A percentile compares a stretch with the other conserved stretches of the same genome.
These are phyloP conservation scores for Thymelicus lineola DNA, from an alignment of 2,888 invertebrate genomes.

Conservation along the genomic window DNA sequence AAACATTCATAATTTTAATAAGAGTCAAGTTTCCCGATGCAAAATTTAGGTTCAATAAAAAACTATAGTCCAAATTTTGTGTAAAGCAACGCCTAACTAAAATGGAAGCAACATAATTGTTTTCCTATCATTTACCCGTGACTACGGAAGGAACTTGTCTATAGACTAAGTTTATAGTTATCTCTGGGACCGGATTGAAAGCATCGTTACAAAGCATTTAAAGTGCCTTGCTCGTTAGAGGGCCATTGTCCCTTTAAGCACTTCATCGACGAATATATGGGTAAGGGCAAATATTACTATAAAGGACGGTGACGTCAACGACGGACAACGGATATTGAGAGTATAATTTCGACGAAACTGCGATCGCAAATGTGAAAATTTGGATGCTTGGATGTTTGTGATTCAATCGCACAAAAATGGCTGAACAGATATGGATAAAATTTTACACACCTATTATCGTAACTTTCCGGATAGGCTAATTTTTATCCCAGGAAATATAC, in stretches of 20 bases:
- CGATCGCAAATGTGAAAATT: background rate
- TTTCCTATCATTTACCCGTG: conserved; percentile 6
- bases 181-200: conserved; percentile 28
- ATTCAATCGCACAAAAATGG: too few species aligned
- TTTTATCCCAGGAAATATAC: too few species aligned
- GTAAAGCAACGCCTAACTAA: too few species aligned
- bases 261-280: conserved; percentile 37
- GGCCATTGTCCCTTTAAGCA: conserved; percentile 38
- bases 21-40: too few species aligned
- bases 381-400: too few species aligned
- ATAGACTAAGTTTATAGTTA: conserved; percentile 42
- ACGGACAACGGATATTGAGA: conserved; percentile 25
- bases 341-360: conserved; percentile 8
- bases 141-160: conserved; percentile 31
- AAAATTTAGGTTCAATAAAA: too few species aligned
- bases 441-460: too few species aligned
- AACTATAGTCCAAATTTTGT: too few species aligned
- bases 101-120: background rate
- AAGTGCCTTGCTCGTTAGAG: conserved; percentile 38
- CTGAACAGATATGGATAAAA: too few species aligned
- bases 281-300: conserved; percentile 20
- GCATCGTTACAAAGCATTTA: conserved; percentile 45
- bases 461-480: too few species aligned
- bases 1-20: too few species aligned
- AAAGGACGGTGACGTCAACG: conserved; percentile 21